phyloP scores from a whole-genome alignment of 1,140 invertebrate genomes.

The Drosophila ercepeae region DNA sequence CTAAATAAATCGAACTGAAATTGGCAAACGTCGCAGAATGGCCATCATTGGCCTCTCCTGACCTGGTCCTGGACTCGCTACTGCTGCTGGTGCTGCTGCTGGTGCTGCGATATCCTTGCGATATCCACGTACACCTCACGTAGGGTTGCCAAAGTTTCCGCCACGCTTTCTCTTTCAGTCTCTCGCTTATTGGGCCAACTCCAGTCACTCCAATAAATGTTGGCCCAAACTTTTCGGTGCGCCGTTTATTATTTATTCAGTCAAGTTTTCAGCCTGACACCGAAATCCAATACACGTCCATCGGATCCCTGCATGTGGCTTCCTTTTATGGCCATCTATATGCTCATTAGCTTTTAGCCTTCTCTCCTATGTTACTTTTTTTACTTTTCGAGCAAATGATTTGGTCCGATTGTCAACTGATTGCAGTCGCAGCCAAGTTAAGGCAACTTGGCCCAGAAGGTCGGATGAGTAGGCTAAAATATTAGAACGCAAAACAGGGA shows the following conservation, averaged over 20 bases:
- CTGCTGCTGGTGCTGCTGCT: not conserved
- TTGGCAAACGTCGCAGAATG: conserved; percentile 80
- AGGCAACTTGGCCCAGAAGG: conserved; percentile 32
- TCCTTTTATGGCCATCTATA: conserved; percentile 16
- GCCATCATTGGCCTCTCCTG: conserved; percentile 72
- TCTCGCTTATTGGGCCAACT: conserved; percentile 6
- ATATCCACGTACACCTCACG: conserved; percentile 19
- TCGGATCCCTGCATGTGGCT: conserved; percentile 22
- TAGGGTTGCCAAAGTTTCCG: conserved; percentile 24
- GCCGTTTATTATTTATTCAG: conserved; percentile 76
- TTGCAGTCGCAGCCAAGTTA: conserved; percentile 53
- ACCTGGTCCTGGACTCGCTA: conserved; percentile 20
- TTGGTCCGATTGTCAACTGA: conserved; percentile 72
- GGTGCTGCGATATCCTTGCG: not conserved
- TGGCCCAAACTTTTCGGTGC: conserved; percentile 31
- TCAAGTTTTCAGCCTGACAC: conserved; percentile 67
- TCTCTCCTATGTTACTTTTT: too few relatives aligned
- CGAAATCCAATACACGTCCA: conserved; percentile 27
- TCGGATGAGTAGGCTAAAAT: conserved; percentile 29
- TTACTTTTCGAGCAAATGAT: conserved; percentile 37
- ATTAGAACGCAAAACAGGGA: not conserved
- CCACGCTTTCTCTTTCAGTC: not conserved
- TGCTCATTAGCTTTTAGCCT: conserved; percentile 41
- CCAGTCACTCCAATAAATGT: conserved; percentile 42
- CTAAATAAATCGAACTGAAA: conserved; percentile 80